Base-by-base conservation (phyloP, 2,113 vertebrate genomes). In the Cebus imitator region DNA sequence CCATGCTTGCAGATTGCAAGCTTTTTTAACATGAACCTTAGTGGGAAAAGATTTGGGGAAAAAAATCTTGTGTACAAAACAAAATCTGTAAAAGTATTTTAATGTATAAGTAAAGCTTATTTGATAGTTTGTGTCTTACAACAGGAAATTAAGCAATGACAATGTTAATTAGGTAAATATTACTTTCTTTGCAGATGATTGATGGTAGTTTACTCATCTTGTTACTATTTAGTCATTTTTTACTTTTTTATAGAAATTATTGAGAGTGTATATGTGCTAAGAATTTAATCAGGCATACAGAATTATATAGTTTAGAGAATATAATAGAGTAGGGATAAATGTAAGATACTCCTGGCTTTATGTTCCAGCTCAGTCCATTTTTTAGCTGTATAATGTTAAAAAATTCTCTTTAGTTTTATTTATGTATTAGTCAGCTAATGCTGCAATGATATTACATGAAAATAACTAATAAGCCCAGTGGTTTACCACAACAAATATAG, bases 141-240 rank as follows among this genome's bases (percentile, higher is more conserved):
- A 32, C 4, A 79, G 27, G 75, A 64, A 43, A 90, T 90, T 52
- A 43, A 85, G 8, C 37, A 17, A 57, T 89, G 37, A 43, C 3
- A 21, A 5, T 88, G 11, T 76, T 95, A 68, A 82, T 78, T 66
- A 89, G 64, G 3, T 43, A 92, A 85, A 70, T 75, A 52, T 52
- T 80, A 48, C 52, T 86, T 95, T 17, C 30, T 97, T 89, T 92
- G 20, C 8, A 40, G 23, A 50, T 94, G 23, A 85, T 70, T 94
- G 23, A 85, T 70, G 52, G 75, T 78, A 88, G 75, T 83, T 95
- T n/a, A 75, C 8, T 66, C 35, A 30, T 75, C 48, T 9, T 50
- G 13, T 52, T 52, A 52, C 18, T 52, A 11, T 61, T 57, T 58
- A 50, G 4, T 17, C 50, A 23, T 35, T 97, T 81, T 58, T 23